Base-by-base conservation (phyloP, 2,888 invertebrate species). In the Chloroclystis v-ata region DNA sequence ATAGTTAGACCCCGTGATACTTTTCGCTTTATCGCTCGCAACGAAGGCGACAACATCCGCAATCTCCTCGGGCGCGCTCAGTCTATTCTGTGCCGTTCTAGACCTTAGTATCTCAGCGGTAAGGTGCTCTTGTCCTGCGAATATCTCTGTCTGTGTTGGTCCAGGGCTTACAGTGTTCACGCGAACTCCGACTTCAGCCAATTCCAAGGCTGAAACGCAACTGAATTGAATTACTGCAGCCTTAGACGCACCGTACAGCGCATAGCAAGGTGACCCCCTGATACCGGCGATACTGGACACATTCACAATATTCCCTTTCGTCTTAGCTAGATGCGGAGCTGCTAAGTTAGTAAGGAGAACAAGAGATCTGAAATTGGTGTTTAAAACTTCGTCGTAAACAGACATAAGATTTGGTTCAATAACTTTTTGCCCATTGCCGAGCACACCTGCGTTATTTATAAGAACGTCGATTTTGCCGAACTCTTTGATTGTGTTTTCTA, bases 181-280 rank as follows among this genome's bases (percentile, higher is more conserved):
- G 45, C 93, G 77, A 0, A 93, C 90, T n/a, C 72, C 83, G 59
- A 85, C 79, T 0, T 72, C 55, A 44, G 90, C 90, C 11, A 91
- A 69, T 58, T 91, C 94, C 29, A 93, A 69, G 2, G 94, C 94
- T 7, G 90, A 76, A 62, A 92, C 91, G 54, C 90, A 79, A 0
- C 94, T 93, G 53, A 95, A 89, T 62, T 94, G 93, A 72, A 94
- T 94, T 8, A 94, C 61, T 4, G 92, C 93, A 28, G 93, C 86
- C 77, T 95, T 95, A 11, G 92, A 92, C 85, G 93, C 91, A 46
- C 84, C 82, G 66, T 94, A 95, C 0, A 57, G 1, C 11, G 58
- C 13, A 4, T 35, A 38, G 0, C 25, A 4, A 0, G 16, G 24
- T 4, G 46, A 37, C 0, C 42, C 32, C 5, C 11, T 32, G 4